A percentile compares a stretch with the other conserved stretches of the same genome.
These are phyloP conservation scores for Exephanes ischioxanthus DNA, from an alignment of 2,888 invertebrate species.

Conservation along the genomic window DNA sequence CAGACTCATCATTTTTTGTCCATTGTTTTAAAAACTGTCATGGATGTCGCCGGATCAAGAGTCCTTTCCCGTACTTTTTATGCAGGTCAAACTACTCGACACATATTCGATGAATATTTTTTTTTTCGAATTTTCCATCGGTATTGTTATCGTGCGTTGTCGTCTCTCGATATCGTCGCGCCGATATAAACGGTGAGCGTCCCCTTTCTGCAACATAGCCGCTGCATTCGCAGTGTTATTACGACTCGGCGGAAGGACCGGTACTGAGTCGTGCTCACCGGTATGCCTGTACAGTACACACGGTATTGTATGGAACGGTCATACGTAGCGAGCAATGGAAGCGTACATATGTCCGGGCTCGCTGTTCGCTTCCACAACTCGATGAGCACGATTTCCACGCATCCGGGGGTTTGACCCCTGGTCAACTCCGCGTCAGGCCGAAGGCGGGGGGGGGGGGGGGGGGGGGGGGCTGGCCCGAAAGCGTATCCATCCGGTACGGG, in stretches of 20 bases:
- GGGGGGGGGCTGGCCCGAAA: slow-evolving; percentile 35
- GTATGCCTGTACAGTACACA: slow-evolving; percentile 19
- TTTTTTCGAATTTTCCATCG: not conserved
- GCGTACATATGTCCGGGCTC: slow-evolving; percentile 33
- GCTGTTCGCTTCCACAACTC: slow-evolving; percentile 49
- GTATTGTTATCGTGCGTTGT: not conserved
- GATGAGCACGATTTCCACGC: slow-evolving; percentile 63
- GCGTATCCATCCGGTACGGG: slow-evolving; percentile 55
- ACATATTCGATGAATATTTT: not conserved
- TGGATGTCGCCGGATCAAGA: no score
- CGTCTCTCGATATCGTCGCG: not conserved
- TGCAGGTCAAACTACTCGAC: not conserved
- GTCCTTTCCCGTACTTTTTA: no score
- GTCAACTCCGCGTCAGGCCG: slow-evolving; percentile 18
- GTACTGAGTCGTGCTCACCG: slow-evolving; percentile 36
- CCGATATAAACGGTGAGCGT: not conserved
- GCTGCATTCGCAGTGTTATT: slow-evolving; percentile 12
- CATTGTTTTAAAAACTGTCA: no score
- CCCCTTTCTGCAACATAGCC: not conserved
- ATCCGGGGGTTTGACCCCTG: slow-evolving; percentile 37
- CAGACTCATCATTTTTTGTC: no score
- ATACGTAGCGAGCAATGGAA: slow-evolving; percentile 8
- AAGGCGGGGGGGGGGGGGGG: not conserved
- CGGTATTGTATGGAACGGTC: not conserved
- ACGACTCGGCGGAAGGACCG: slow-evolving; percentile 24